Percentiles rank a stretch among this genome's conserved stretches.
Conservation (phyloP, 2,797 vertebrate species). For the Spinus olivaceus region DNA sequence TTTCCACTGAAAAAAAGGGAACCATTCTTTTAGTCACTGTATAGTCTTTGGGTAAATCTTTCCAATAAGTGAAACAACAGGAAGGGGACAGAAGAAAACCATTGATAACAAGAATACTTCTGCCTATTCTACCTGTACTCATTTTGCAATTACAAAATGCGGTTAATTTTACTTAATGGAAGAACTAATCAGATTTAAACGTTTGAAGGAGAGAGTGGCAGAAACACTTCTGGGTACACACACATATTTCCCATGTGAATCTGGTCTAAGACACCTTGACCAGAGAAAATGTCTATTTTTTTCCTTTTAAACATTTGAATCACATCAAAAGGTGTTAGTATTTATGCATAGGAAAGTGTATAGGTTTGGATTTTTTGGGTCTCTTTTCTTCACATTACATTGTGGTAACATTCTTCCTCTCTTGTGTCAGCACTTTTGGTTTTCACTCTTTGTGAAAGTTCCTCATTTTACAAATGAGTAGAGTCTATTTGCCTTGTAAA, state of each 20-base stretch:
- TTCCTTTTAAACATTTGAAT: not conserved
- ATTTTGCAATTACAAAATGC: not conserved
- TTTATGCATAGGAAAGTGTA: not conserved
- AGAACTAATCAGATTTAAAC: not conserved
- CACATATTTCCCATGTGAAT: not conserved
- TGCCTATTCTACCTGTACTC: not conserved
- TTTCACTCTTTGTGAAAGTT: constrained; percentile 78
- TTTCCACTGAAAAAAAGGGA: not conserved
- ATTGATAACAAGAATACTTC: not conserved
- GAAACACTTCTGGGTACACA: not conserved
- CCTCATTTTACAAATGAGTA: constrained; percentile 72
- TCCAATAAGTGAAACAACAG: not conserved
- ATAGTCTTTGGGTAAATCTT: not conserved
- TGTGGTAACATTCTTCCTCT: constrained; percentile 57
- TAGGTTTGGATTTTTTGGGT: not conserved
- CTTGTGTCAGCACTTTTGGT: constrained; percentile 72
- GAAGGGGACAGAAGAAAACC: not conserved
- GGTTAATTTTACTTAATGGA: not conserved
- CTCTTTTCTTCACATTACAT: constrained; percentile 30
- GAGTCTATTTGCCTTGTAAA: constrained; percentile 67
- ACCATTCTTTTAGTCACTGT: not conserved
- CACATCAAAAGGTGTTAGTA: not conserved
- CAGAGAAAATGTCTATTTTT: not conserved
- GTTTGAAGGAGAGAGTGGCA: not conserved
- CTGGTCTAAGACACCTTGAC: not conserved